These are phyloP conservation scores for Petrocephalus sullivani DNA, from an alignment of 2,797 vertebrate genomes.

Conservation along the genomic window DNA sequence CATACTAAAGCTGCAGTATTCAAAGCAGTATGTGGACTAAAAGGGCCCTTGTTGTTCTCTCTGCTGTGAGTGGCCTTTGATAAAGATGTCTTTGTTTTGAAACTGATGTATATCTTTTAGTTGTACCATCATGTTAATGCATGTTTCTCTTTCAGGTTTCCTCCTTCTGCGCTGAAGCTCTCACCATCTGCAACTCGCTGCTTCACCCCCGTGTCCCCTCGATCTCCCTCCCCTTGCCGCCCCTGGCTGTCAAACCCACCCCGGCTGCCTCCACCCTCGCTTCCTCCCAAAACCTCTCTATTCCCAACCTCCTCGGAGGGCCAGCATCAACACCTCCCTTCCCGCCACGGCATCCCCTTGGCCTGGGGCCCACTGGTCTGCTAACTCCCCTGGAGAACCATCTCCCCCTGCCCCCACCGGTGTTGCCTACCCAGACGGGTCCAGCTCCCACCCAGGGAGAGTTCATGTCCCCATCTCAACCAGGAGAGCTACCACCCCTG, in stretches of 20 bases:
- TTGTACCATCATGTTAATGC: background rate
- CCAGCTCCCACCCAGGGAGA: constrained; percentile 49
- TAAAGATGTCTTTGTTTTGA: constrained; percentile 3
- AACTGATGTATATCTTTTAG: background rate
- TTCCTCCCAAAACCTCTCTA: constrained; percentile 50
- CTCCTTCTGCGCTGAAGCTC: constrained; percentile 74
- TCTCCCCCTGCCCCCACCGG: constrained; percentile 52
- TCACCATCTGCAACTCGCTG: constrained; percentile 73
- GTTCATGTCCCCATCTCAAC: constrained; percentile 57
- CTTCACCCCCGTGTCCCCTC: constrained; percentile 76
- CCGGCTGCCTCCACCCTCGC: constrained; percentile 47
- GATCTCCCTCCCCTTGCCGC: constrained; percentile 53
- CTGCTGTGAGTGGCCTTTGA: background rate
- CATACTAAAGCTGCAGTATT: background rate
- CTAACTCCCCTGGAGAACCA: constrained; percentile 62
- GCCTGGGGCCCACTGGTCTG: constrained; percentile 59
- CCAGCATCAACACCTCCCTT: constrained; percentile 53
- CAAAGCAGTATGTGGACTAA: background rate
- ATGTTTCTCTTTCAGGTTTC: constrained; percentile 64
- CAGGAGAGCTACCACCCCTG: constrained; percentile 47
- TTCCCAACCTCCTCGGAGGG: constrained; percentile 63
- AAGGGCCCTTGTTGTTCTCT: background rate
- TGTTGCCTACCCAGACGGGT: constrained; percentile 44
- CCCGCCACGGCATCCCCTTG: constrained; percentile 55
- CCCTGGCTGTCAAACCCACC: constrained; percentile 59